phyloP scores from a whole-genome alignment of 2,888 invertebrate genomes.

The Lymantria monacha region DNA sequence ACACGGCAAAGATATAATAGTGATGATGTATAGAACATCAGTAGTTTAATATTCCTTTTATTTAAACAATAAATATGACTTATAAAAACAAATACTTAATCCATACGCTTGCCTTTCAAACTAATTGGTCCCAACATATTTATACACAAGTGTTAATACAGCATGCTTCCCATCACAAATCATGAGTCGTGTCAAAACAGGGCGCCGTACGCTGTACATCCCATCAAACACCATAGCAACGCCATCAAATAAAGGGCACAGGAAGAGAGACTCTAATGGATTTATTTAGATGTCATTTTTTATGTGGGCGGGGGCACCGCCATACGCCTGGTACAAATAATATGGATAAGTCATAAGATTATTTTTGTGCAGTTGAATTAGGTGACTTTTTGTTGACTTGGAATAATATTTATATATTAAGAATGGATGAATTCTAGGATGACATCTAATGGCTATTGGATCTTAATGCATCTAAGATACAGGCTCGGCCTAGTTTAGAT shows the following conservation, averaged over 20 bases:
- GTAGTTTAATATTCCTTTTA: not conserved
- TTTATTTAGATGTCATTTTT: conserved; percentile 83
- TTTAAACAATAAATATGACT: not conserved
- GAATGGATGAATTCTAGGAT: too few relatives aligned
- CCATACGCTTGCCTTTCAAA: conserved; percentile 1
- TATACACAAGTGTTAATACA: conserved; percentile 50
- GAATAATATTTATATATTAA: too few relatives aligned
- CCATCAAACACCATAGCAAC: conserved; percentile 32
- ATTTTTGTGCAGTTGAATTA: not conserved
- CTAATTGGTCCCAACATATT: conserved; percentile 9
- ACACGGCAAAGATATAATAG: too few relatives aligned
- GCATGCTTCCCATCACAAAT: conserved; percentile 73
- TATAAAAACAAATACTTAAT: not conserved
- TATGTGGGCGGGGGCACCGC: conserved; percentile 79
- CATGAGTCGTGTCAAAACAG: conserved; percentile 73
- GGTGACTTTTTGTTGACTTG: too few relatives aligned
- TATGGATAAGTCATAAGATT: conserved; percentile 49
- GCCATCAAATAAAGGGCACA: conserved; percentile 71
- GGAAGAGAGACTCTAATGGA: conserved; percentile 78
- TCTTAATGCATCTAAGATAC: too few relatives aligned
- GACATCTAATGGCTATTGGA: too few relatives aligned
- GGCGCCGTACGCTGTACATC: conserved; percentile 54
- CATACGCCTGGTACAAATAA: conserved; percentile 59
- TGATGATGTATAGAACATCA: not conserved
- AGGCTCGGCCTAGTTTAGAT: too few relatives aligned